Percentiles rank a stretch among this genome's conserved stretches.
These are phyloP conservation scores for Epinotia nisella DNA, from an alignment of 2,888 invertebrate species.

Conservation along the genomic window DNA sequence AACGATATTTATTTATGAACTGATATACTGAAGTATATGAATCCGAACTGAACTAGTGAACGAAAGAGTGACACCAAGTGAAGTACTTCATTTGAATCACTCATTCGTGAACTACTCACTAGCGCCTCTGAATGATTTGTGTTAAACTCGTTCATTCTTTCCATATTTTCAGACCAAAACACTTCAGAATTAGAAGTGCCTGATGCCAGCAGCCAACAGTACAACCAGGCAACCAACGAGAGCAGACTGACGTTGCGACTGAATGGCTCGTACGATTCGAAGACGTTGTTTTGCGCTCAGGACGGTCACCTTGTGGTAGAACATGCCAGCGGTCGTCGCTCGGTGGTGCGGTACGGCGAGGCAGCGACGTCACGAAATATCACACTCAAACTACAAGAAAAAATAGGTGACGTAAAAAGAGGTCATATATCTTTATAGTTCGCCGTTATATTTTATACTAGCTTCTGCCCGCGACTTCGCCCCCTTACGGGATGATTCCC, in stretches of 20 bases:
- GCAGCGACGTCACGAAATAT: not conserved
- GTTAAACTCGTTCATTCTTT: not conserved
- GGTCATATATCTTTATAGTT: not conserved
- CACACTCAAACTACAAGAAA: not conserved
- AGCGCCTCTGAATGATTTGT: too few relatives aligned
- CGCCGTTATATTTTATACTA: too few relatives aligned
- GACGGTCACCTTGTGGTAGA: not conserved
- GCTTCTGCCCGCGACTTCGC: too few relatives aligned
- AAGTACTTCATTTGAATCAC: too few relatives aligned
- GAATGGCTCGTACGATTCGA: not conserved
- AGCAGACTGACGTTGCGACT: not conserved
- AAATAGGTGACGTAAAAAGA: not conserved
- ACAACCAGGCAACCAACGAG: not conserved
- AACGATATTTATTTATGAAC: too few relatives aligned
- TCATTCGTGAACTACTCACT: too few relatives aligned
- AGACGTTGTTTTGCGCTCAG: not conserved
- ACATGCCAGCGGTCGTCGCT: not conserved
- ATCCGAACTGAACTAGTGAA: too few relatives aligned
- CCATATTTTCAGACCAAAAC: not conserved
- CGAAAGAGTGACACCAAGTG: too few relatives aligned
- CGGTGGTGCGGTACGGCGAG: not conserved
- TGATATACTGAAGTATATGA: too few relatives aligned
- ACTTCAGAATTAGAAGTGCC: not conserved
- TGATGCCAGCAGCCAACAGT: not conserved
- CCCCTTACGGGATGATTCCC: too few relatives aligned